Base-by-base conservation (phyloP, 2,888 invertebrate genomes). In the Agelastica alni region DNA sequence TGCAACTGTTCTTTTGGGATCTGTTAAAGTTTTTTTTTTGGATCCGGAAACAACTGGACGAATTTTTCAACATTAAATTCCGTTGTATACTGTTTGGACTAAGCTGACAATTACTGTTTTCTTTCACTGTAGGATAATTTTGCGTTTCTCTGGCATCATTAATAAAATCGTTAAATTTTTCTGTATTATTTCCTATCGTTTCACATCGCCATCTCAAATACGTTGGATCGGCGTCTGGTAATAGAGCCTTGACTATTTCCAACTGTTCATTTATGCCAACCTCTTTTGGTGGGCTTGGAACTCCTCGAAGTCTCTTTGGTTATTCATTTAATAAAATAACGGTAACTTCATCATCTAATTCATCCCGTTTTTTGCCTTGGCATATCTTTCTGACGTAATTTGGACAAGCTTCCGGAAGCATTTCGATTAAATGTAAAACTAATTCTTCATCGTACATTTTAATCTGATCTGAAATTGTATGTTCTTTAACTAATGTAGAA, bases 41-140 rank as follows among this genome's bases (percentile, higher is more conserved):
- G 81, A 63, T 80, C 72, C 1, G 79, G 79, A 61, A 79, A 77
- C 4, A 78, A 58, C 44, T 76, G 67, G 1, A 81, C 55, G 65
- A 79, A 81, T 10, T 77, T 66, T 54, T 75, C 66, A 0, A 79
- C 67, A 28, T 72, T 64, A 46, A 81, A 81, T 3, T 77, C 72
- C 0, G 67, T 69, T 0, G 76, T 78, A 52, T 79, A 80, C 20
- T 77, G 75, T 46, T 70, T 71, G 31, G 74, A 73, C 58, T 79
- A 76, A 2, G 78, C 71, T 0, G 72, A 66, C 13, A 73, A 43
- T 56, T 72, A 67, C 42, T 71, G 65, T 39, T 70, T 70, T 41
- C 71, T 46, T 68, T 65, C 59, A 66, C 58, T 7, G 69, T 70
- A 3, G 72, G 74, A 58, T 74, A 74, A 30, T 65, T 45, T 26